These are phyloP conservation scores for Daubentonia madagascariensis DNA, from an alignment of 2,113 vertebrate species.

Conservation along the genomic window DNA sequence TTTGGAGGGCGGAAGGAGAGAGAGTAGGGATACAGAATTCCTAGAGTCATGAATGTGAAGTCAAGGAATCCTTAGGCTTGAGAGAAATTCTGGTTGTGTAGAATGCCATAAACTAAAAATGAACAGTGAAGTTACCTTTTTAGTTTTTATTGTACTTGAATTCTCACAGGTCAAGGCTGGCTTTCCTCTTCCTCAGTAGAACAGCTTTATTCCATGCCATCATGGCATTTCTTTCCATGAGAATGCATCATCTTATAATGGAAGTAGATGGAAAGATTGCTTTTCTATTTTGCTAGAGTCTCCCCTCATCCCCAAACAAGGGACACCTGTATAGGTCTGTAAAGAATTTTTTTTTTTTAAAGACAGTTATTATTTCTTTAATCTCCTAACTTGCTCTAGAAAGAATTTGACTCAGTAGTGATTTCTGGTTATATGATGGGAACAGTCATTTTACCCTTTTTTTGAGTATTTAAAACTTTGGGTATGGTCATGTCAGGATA, in stretches of 20 bases:
- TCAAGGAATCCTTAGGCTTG: neutral
- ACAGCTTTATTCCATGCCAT: neutral
- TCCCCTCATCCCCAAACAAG: neutral
- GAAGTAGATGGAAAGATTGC: neutral
- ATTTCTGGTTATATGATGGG: slow-evolving; percentile 1
- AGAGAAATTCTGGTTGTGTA: slow-evolving; percentile 21
- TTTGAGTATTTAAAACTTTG: slow-evolving; percentile 3
- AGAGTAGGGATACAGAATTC: neutral
- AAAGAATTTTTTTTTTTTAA: neutral
- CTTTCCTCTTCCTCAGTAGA: neutral
- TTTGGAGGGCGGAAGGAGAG: neutral
- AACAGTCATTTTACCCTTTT: neutral
- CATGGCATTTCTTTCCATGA: slow-evolving; percentile 5
- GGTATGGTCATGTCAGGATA: neutral
- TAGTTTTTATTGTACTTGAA: neutral
- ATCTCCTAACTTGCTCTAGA: neutral
- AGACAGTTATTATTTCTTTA: neutral
- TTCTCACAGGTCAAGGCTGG: neutral
- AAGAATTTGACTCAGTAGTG: slow-evolving; percentile 13
- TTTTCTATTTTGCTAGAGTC: slow-evolving; percentile 19
- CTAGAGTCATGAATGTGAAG: neutral
- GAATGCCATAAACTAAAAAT: slow-evolving; percentile 27
- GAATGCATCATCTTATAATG: neutral
- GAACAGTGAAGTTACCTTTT: neutral
- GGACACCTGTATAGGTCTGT: neutral